Evolutionary conservation across 2,888 invertebrate genomes (phyloP), one percentile per base, ranked within the genome.

Genomic region (Baronia brevicornis): DNA sequence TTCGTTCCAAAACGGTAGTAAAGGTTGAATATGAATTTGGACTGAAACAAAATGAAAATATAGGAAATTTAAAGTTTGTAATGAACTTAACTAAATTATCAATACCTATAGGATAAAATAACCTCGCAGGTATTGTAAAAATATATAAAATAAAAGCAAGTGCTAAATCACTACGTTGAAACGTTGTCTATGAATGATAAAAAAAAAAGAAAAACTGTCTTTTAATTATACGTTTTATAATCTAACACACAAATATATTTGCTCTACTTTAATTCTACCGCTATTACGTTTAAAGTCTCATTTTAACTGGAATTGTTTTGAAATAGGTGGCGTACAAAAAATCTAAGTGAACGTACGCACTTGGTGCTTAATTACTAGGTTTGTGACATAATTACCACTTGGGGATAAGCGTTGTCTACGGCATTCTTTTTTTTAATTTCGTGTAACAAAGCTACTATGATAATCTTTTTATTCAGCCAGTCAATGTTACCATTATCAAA

Each of bases 381-480:
- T 47, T 58, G 59, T 62, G 72, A 72, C 70, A 69, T 71, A 70
- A 72, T 72, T 71, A 60, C 64, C 44, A 39, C 49, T 49, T 45
- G 44, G 43, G 27, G 38, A 37, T 47, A 36, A 44, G 51, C 36
- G 43, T 48, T 48, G 48, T 48, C 51, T 55, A 53, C 56, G 43
- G 39, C 15, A n/a, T 30, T 9, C 11, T 14, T 48, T 55, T 47
- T 43, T 46, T 49, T 45, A n/a, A n/a, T 51, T 52, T 55, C 53
- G 52, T 54, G 33, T 38, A 33, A 42, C 34, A 27, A 38, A 23
- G 19, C 34, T 41, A 46, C 46, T 46, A 34, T 55, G 54, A 36
- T 54, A 44, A 41, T 46, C 46, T 51, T 48, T 46, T 48, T 47
- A 44, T 36, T 18, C 36, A 43, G 33, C n/a, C n/a, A n/a, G n/a